A percentile compares a stretch with the other conserved stretches of the same genome.
These are phyloP conservation scores for Brotula barbata DNA, from an alignment of 2,797 vertebrate genomes.

Conservation along the genomic window DNA sequence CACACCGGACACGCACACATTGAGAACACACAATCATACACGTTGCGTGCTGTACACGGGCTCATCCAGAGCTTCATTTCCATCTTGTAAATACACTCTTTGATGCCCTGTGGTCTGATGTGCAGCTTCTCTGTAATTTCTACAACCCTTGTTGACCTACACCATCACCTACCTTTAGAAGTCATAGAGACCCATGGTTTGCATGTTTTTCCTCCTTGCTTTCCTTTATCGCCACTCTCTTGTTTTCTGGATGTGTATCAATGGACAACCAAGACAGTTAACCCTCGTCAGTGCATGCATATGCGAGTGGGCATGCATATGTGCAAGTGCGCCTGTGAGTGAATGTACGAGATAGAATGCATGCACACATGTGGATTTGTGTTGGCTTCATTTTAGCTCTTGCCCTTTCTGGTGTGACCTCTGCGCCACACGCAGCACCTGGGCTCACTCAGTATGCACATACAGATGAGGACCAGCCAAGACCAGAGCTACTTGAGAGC, in stretches of 20 bases:
- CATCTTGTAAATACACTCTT: slow-evolving; percentile 39
- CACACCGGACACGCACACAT: slow-evolving; percentile 9
- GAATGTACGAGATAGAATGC: slow-evolving; percentile 51
- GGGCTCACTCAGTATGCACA: slow-evolving; percentile 84
- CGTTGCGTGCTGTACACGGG: slow-evolving; percentile 2
- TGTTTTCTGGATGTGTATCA: slow-evolving; percentile 64
- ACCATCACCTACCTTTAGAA: slow-evolving; percentile 45
- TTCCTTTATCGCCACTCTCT: slow-evolving; percentile 33
- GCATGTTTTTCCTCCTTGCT: slow-evolving; percentile 25
- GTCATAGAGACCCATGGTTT: slow-evolving; percentile 51
- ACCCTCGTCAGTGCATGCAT: slow-evolving; percentile 37
- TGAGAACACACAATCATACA: slow-evolving; percentile 16
- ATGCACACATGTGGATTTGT: slow-evolving; percentile 63
- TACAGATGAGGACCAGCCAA: slow-evolving; percentile 77
- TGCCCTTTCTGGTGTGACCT: slow-evolving; percentile 83
- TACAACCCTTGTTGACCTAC: slow-evolving; percentile 39
- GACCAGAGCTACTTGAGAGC: slow-evolving; percentile 71
- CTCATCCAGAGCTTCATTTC: slow-evolving; percentile 19
- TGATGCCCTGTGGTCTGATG: slow-evolving; percentile 15
- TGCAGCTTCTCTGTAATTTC: slow-evolving; percentile 31
- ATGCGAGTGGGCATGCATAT: slow-evolving; percentile 21
- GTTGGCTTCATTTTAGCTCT: slow-evolving; percentile 76
- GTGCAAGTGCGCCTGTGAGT: slow-evolving; percentile 40
- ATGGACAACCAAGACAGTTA: slow-evolving; percentile 69
- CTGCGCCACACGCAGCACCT: slow-evolving; percentile 78